These are phyloP conservation scores for Troides aeacus DNA, from an alignment of 2,888 invertebrate species.

Conservation along the genomic window DNA sequence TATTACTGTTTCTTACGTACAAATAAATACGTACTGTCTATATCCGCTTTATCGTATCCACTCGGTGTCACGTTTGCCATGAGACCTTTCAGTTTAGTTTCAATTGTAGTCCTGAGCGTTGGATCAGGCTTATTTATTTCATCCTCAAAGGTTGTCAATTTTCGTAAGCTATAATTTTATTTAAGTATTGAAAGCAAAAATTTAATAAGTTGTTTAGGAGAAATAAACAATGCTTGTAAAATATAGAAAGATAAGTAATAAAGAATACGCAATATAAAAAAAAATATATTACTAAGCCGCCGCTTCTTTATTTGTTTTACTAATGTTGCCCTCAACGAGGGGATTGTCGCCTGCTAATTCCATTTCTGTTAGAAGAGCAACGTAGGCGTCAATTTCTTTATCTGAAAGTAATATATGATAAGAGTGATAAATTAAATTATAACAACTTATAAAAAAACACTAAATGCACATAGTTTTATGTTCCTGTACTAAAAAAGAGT, in stretches of 20 bases:
- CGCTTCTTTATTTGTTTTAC: slow-evolving; percentile 57
- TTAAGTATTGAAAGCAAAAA: not conserved
- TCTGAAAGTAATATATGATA: slow-evolving; percentile 42
- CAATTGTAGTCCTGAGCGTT: slow-evolving; percentile 41
- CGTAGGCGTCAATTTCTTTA: slow-evolving; percentile 59
- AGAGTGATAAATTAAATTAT: not conserved
- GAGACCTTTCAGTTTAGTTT: slow-evolving; percentile 45
- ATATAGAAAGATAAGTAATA: not conserved
- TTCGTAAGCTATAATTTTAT: slow-evolving; percentile 48
- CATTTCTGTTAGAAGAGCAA: slow-evolving; percentile 60
- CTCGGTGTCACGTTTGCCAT: slow-evolving; percentile 48
- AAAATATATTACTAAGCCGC: slow-evolving; percentile 53
- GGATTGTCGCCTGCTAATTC: slow-evolving; percentile 52
- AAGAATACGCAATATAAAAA: not conserved
- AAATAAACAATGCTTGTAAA: not conserved
- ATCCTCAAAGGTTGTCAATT: slow-evolving; percentile 54
- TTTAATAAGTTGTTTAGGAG: not conserved
- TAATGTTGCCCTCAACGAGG: slow-evolving; percentile 56
- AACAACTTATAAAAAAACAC: not conserved
- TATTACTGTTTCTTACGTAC: not conserved
- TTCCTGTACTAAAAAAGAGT: not conserved
- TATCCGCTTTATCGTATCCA: slow-evolving; percentile 41
- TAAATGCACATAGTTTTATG: not conserved
- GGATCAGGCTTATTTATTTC: slow-evolving; percentile 45
- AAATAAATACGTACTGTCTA: slow-evolving; percentile 42